Evolutionary conservation across 1,140 invertebrate genomes (phyloP).

Genomic region (Drosophila varians): DNA sequence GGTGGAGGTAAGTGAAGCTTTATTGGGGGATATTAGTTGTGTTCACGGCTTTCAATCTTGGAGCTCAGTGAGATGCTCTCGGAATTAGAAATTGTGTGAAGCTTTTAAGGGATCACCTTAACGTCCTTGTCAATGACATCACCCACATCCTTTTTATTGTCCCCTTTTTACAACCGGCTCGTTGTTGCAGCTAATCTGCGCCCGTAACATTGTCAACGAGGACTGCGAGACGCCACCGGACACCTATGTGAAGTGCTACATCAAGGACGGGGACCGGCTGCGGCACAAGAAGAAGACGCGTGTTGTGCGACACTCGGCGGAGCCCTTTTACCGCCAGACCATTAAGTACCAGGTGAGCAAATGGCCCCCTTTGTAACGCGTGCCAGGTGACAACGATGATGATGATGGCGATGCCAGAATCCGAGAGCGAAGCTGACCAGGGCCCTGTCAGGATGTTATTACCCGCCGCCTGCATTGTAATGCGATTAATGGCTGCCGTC

Average conservation of each 20-base stretch:
- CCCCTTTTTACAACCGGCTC: neutral
- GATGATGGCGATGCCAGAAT: neutral
- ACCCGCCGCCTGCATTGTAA: slow-evolving; percentile 48
- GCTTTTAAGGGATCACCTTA: neutral
- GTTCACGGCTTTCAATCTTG: too few relatives aligned
- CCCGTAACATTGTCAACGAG: slow-evolving; percentile 84
- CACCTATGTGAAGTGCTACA: slow-evolving; percentile 97
- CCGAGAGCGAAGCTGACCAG: slow-evolving; percentile 7
- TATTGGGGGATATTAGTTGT: too few relatives aligned
- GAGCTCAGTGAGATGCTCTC: too few relatives aligned
- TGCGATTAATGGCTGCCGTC: slow-evolving; percentile 59
- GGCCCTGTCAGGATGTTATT: slow-evolving; percentile 31
- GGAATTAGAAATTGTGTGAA: neutral
- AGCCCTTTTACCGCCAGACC: slow-evolving; percentile 94
- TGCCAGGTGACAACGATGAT: slow-evolving; percentile 30
- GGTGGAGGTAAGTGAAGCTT: slow-evolving; percentile 92
- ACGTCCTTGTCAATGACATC: neutral
- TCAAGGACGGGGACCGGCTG: slow-evolving; percentile 93
- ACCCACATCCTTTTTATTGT: slow-evolving; percentile 14
- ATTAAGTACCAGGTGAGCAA: slow-evolving; percentile 90
- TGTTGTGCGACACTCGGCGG: slow-evolving; percentile 90
- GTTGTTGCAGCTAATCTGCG: slow-evolving; percentile 82
- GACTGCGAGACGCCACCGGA: slow-evolving; percentile 86
- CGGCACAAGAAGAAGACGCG: slow-evolving; percentile 95
- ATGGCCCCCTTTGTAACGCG: slow-evolving; percentile 34